These are phyloP conservation scores for Diplodus sargus DNA, from an alignment of 2,797 vertebrate species.

Conservation along the genomic window DNA sequence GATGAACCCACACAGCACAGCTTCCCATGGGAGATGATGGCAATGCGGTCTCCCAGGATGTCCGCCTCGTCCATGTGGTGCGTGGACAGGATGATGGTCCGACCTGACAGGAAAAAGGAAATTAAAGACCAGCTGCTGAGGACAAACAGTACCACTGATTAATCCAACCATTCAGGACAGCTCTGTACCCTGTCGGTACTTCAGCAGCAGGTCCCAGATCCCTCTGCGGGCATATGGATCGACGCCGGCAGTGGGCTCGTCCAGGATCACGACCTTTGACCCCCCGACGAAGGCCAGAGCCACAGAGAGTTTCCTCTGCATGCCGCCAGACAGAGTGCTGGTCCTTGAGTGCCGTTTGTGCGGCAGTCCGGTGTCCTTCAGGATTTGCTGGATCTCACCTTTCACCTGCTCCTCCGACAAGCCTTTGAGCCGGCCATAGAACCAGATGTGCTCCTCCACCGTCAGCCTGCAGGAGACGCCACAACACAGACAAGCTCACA, in stretches of 20 bases:
- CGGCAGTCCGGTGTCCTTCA: constrained; percentile 91
- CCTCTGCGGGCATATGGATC: constrained; percentile 96
- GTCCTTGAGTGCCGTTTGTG: constrained; percentile 91
- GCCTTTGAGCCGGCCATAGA: constrained; percentile 95
- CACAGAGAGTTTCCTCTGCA: constrained; percentile 97
- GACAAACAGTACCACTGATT: not conserved
- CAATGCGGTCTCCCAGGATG: constrained; percentile 95
- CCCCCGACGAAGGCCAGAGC: constrained; percentile 97
- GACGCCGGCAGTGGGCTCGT: constrained; percentile 96
- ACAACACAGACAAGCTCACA: not conserved
- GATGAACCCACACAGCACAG: constrained; percentile 97
- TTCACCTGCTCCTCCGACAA: constrained; percentile 90
- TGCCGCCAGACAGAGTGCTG: constrained; percentile 93
- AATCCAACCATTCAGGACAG: too few relatives aligned
- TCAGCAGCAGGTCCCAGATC: constrained; percentile 96
- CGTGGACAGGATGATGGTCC: constrained; percentile 97
- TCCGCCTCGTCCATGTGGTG: constrained; percentile 99
- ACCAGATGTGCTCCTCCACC: constrained; percentile 98
- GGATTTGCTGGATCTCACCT: constrained; percentile 93
- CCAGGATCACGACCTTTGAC: constrained; percentile 96
- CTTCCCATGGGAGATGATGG: constrained; percentile 97
- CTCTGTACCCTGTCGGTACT: constrained; percentile 91
- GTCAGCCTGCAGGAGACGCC: constrained; percentile 86
- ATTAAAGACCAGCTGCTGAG: not conserved
- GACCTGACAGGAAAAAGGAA: constrained; percentile 78